Percentiles rank a stretch among this genome's conserved stretches.
phyloP scores from a whole-genome alignment of 2,888 invertebrate species.

The Lycocerus yunnanus region DNA sequence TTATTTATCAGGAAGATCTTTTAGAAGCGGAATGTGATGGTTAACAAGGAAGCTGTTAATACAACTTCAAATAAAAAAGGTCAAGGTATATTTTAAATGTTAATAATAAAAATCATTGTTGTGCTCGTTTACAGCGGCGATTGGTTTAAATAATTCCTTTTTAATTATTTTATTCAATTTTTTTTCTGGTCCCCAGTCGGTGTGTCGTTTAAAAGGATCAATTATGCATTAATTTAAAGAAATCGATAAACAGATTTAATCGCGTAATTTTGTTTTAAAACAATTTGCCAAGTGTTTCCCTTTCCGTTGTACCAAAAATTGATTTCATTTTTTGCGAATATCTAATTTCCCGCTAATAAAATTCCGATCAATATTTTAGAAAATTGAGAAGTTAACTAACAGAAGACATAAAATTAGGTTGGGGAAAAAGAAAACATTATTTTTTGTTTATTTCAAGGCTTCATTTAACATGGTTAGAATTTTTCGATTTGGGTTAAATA shows the following conservation, averaged over 20 bases:
- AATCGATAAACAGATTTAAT: not conserved
- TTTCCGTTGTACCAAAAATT: not conserved
- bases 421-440: no score
- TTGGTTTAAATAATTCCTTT: not conserved
- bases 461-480: no score
- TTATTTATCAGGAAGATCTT: not conserved
- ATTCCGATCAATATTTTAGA: not conserved
- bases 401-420: no score
- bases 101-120: not conserved
- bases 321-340: not conserved
- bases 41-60: not conserved
- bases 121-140: not conserved
- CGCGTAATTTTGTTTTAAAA: not conserved
- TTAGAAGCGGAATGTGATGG: not conserved
- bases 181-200: not conserved
- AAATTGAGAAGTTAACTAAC: not conserved
- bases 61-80: not conserved
- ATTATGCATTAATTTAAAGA: not conserved
- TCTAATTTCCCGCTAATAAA: not conserved
- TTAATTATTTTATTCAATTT: not conserved
- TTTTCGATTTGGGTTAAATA: no score
- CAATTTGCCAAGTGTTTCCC: not conserved
- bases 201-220: not conserved
- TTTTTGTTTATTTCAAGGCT: no score
- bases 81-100: not conserved